These are phyloP conservation scores for Ginglymostoma cirratum DNA, from an alignment of 2,113 vertebrate species.

Conservation along the genomic window DNA sequence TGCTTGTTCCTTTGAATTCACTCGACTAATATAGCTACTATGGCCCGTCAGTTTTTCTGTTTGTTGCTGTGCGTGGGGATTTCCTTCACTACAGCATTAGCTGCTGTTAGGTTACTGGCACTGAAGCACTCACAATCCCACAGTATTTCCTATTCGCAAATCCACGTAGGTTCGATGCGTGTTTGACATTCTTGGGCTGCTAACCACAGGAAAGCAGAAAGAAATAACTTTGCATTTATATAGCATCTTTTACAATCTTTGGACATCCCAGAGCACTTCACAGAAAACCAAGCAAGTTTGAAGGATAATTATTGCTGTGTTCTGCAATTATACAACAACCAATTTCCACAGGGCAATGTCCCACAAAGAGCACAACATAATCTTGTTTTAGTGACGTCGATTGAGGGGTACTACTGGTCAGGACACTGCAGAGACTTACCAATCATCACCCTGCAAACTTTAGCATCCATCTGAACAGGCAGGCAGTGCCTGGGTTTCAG, in stretches of 20 bases:
- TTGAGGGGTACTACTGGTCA: not conserved
- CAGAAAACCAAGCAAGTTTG: not conserved
- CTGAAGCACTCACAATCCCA: not conserved
- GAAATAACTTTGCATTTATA: not conserved
- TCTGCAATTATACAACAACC: not conserved
- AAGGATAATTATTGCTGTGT: not conserved
- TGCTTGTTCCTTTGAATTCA: not conserved
- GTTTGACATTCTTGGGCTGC: not conserved
- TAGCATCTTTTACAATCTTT: not conserved
- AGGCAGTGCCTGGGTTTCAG: not conserved
- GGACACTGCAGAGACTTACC: not conserved
- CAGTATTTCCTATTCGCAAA: not conserved
- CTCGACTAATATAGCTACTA: not conserved
- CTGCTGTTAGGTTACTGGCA: not conserved
- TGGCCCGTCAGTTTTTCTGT: slow-evolving; percentile 22
- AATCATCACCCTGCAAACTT: not conserved
- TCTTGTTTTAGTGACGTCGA: not conserved
- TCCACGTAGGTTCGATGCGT: not conserved
- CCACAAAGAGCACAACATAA: no score
- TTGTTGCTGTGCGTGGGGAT: not conserved
- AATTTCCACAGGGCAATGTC: not conserved
- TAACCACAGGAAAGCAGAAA: not conserved
- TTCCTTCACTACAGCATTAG: not conserved
- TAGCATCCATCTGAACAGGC: not conserved
- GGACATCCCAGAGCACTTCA: not conserved